A percentile compares a stretch with the other conserved stretches of the same genome.
phyloP scores from a whole-genome alignment of 1,140 invertebrate species.

The Antheraea pernyi region DNA sequence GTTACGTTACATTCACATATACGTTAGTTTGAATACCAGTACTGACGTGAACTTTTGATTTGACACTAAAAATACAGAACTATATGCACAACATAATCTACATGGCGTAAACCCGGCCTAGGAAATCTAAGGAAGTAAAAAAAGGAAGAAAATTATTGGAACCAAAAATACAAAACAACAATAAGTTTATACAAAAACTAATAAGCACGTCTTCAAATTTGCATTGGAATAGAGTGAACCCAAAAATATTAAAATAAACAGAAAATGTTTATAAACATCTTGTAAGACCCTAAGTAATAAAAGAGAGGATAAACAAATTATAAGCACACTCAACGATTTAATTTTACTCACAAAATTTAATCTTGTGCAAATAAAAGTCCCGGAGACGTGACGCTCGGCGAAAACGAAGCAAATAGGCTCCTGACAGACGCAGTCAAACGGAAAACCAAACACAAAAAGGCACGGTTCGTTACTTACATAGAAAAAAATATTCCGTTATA shows the following conservation, averaged over 20 bases:
- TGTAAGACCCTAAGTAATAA: neutral
- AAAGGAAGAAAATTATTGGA: neutral
- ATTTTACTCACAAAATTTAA: slow-evolving; percentile 2
- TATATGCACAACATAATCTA: too few relatives aligned
- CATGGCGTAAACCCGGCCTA: too few relatives aligned
- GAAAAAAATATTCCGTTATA: slow-evolving; percentile 17
- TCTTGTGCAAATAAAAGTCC: neutral
- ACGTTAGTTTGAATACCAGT: too few relatives aligned
- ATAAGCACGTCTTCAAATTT: neutral
- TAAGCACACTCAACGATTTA: neutral
- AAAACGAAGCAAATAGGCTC: slow-evolving; percentile 4
- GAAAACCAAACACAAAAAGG: slow-evolving; percentile 20
- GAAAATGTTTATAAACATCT: neutral
- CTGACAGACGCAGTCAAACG: slow-evolving; percentile 15
- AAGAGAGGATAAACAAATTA: neutral
- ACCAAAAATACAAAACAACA: neutral
- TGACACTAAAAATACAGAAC: too few relatives aligned
- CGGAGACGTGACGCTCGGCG: neutral
- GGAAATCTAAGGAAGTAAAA: neutral
- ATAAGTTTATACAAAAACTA: neutral
- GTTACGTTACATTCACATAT: too few relatives aligned
- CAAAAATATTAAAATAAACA: neutral
- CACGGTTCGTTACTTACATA: slow-evolving; percentile 22
- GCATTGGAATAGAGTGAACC: neutral
- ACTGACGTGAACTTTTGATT: too few relatives aligned